A percentile compares a stretch with the other conserved stretches of the same genome.
These are phyloP conservation scores for Mongoloraphidia duomilia DNA, from an alignment of 2,888 invertebrate genomes.

Conservation along the genomic window DNA sequence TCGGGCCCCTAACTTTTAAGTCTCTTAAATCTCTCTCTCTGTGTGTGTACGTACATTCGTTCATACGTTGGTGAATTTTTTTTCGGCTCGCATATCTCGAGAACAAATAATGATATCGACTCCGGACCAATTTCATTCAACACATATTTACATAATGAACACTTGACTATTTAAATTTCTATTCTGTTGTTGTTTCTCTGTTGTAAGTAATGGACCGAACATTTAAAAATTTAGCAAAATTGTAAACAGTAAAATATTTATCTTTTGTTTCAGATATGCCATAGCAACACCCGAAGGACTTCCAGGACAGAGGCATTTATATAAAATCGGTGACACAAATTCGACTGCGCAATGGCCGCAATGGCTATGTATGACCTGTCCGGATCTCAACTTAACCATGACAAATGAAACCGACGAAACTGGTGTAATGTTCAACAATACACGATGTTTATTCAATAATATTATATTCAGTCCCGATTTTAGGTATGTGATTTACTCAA, in stretches of 20 bases:
- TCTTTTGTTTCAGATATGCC: constrained; percentile 48
- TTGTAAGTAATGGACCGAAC: too few relatives aligned
- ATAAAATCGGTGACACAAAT: constrained; percentile 44
- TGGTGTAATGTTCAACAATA: neutral
- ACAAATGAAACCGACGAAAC: neutral
- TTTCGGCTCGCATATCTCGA: too few relatives aligned
- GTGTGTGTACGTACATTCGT: too few relatives aligned
- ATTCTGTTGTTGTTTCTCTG: too few relatives aligned
- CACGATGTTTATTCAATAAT: constrained; percentile 39
- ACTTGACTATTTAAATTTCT: neutral
- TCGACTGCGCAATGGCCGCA: constrained; percentile 23
- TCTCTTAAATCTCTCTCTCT: too few relatives aligned
- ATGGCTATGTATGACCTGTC: constrained; percentile 46
- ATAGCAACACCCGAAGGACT: constrained; percentile 63
- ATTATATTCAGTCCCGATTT: constrained; percentile 41
- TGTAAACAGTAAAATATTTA: neutral
- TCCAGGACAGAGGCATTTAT: constrained; percentile 71
- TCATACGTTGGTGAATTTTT: too few relatives aligned
- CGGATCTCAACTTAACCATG: constrained; percentile 14
- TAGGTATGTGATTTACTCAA: neutral
- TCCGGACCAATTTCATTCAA: too few relatives aligned
- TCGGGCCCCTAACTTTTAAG: too few relatives aligned
- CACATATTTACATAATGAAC: neutral
- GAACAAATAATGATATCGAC: too few relatives aligned
- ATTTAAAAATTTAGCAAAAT: too few relatives aligned